Evolutionary conservation across 2,797 vertebrate genomes (phyloP), one percentile per base, ranked within the genome.

Genomic region (Enteromius viviparus): DNA sequence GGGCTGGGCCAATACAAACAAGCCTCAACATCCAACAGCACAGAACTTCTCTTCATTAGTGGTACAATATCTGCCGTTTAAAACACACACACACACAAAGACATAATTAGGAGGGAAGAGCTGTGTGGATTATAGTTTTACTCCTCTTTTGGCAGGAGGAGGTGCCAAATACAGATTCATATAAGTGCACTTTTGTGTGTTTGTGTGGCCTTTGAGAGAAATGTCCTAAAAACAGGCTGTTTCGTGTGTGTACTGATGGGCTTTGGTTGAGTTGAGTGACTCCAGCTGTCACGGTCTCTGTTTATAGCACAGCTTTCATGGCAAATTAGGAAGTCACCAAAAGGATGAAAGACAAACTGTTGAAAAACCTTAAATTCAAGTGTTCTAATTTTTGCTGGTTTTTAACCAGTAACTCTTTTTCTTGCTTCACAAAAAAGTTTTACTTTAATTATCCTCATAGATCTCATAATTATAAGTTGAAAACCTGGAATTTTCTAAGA

Each of bases 21-120:
- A 83, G 69, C 34, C n/a, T 19, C 85, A 80, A 80, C 65, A 64
- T 89, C 81, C 81, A 85, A 87, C 78, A 82, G 76, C 80, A 82
- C 66, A 37, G 87, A 90, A 90, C 91, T 89, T 87, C 90, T 94
- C 92, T 94, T 94, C 92, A 95, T 95, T 95, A 95, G 91, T 81
- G 88, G 85, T 90, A 87, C 86, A 91, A 89, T 92, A 91, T 86
- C 84, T 92, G 90, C 93, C 91, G 92, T 91, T 91, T 91, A 92
- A 76, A 60, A 66, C 21, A 70, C 68, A 49, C 60, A 23, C 23
- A 66, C n/a, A 66, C 21, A 70, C 68, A 49, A 51, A 23, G 32
- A 66, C n/a, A 66, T 47, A 42, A 76, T 82, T 62, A 66, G 4
- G 6, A 82, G n/a, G 19, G 5, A 37, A 68, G 10, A 53, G 60